phyloP scores from a whole-genome alignment of 2,113 vertebrate species.

The Colossoma macropomum region DNA sequence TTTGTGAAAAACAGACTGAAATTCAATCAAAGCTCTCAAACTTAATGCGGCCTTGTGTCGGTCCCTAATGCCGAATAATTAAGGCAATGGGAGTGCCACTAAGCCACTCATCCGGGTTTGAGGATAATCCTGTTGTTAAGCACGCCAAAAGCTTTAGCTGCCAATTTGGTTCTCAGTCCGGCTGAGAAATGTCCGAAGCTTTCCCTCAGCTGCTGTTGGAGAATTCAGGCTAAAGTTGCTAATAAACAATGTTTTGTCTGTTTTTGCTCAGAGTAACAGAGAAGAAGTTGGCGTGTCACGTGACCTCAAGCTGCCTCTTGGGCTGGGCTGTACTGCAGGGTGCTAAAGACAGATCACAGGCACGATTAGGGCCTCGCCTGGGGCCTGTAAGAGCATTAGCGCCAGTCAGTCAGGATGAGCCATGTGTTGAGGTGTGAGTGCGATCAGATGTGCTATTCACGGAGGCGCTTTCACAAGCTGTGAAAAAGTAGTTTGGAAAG shows the following conservation, averaged over 20 bases:
- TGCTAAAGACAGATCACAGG: conserved; percentile 39
- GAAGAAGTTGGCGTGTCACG: not conserved
- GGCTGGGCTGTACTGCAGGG: conserved; percentile 26
- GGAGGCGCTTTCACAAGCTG: not conserved
- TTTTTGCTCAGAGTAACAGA: not conserved
- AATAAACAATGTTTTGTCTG: not conserved
- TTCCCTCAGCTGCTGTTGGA: not conserved
- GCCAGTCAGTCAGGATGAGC: conserved; percentile 44
- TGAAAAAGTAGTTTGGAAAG: not conserved
- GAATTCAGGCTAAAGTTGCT: not conserved
- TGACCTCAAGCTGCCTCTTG: conserved; percentile 30
- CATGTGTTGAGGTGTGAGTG: conserved; percentile 48
- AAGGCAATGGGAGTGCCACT: not conserved
- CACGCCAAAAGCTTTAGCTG: conserved; percentile 34
- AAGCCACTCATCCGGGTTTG: conserved; percentile 19
- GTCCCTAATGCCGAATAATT: conserved; percentile 24
- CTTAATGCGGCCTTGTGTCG: not conserved
- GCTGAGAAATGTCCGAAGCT: not conserved
- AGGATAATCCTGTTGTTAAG: conserved; percentile 35
- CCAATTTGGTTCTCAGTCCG: not conserved
- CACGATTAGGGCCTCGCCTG: conserved; percentile 31
- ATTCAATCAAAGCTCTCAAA: conserved; percentile 12
- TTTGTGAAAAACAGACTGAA: not conserved
- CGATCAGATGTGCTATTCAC: conserved; percentile 31
- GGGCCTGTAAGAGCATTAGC: conserved; percentile 50